Evolutionary conservation across 2,113 vertebrate species (phyloP).

Genomic region (Progne subis): DNA sequence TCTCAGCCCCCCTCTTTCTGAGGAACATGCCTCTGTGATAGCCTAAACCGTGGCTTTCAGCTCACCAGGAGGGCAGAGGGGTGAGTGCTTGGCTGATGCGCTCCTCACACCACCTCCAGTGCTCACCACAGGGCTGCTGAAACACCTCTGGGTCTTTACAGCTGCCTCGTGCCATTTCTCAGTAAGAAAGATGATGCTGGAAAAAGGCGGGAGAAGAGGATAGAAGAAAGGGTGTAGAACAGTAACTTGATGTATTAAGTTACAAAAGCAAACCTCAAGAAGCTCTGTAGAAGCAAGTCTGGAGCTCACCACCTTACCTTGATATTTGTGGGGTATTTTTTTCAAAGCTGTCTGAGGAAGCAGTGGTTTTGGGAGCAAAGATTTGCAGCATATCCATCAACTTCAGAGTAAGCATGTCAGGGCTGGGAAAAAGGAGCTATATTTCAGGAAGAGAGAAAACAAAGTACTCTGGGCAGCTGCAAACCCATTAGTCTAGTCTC

Average conservation of each 20-base stretch:
- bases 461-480: conserved; percentile 53
- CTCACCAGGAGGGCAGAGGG: not conserved
- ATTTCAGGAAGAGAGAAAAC: conserved; percentile 58
- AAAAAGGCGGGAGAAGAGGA: not conserved
- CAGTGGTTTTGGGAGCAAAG: conserved; percentile 24
- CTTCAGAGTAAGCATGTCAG: conserved; percentile 22
- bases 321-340: not conserved
- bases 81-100: not conserved
- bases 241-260: not conserved
- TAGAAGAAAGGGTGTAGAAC: not conserved
- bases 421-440: conserved; percentile 38
- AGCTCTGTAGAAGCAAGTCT: not conserved
- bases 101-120: not conserved
- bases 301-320: not conserved
- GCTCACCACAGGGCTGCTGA: not conserved
- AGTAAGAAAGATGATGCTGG: not conserved
- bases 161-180: not conserved
- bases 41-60: not conserved
- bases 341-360: not conserved
- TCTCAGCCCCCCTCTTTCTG: not conserved
- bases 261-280: not conserved
- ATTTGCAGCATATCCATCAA: conserved; percentile 57
- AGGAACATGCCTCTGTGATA: not conserved
- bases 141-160: not conserved
- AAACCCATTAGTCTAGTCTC: conserved; percentile 62